Base-by-base conservation (phyloP, 2,888 invertebrate genomes). In the Polydrusus tereticollis region DNA sequence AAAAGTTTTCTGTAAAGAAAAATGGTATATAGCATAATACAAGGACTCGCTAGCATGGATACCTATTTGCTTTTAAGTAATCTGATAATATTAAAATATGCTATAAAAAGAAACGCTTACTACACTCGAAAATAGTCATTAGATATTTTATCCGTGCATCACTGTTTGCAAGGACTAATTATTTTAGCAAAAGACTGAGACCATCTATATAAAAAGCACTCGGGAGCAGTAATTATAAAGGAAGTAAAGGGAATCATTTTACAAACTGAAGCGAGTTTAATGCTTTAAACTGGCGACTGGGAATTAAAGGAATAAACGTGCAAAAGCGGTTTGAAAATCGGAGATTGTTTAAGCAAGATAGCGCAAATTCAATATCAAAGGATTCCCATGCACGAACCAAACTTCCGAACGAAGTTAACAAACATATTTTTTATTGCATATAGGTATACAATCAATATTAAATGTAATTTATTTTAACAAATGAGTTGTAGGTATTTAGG, bases 171-270 rank as follows among this genome's bases (percentile, higher is more conserved):
- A 8, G 12, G 21, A 43, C 38, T 59, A 59, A 59, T 59, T 59
- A 59, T 38, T 59, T 41, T 23, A 59, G 26, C 59, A 59, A 59
- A 59, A 59, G 58, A 58, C 58, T 38, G 38, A 38, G 8, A 18
- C 18, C n/a, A 14, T 38, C 21, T 26, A 26, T 58, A 38, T 55
- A 59, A 59, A 43, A 59, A 41, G 41, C 38, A 29, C 43, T 41
- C 26, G 43, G 26, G 41, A 59, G 26, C 21, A 38, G 41, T 38
- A 59, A 59, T 59, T 59, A 59, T 59, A 38, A 41, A 38, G 41
- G 43, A 14, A 59, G 41, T 41, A 23, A 59, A 59, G 59, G 59
- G 59, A 59, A 59, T 59, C 41, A 43, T 59, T 43, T 59, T 59
- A 59, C 59, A 41, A 16, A 43, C 59, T 20, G 23, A 16, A 41